Base-by-base conservation (phyloP, 2,888 invertebrate species). In the Melikaiella ostensackeni region DNA sequence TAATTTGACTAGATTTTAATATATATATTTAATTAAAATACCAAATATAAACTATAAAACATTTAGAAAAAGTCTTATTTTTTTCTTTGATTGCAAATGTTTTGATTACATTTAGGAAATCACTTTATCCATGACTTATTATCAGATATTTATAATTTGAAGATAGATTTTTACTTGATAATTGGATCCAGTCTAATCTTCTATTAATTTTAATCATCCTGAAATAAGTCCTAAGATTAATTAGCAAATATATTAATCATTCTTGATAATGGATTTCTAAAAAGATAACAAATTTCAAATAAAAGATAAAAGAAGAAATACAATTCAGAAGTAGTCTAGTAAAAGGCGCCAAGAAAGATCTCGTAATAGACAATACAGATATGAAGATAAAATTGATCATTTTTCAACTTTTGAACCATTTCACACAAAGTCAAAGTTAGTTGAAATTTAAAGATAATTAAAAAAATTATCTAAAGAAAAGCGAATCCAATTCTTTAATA, bases 241-340 rank as follows among this genome's bases (percentile, higher is more conserved):
- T 66, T 66, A 66, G 27, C 42, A 46, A 46, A 24, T 42, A 19
- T 27, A 46, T 33, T 46, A 50, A 33, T 70, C 30, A 50, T n/a
- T 6, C 30, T 38, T 24, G 38, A 64, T 38, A 24, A 35, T 24
- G 1, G 13, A 16, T 64, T 64, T 42, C 16, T 38, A 24, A 38
- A 38, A 64, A 30, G 27, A 30, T 70, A 24, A 8, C 57, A 13
- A n/a, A 70, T 70, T 50, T 70, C n/a, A 50, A 50, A 70, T 70
- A 46, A 24, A 27, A 50, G 66, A 66, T 66, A 66, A 66, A 66
- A 46, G 16, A 27, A 38, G 42, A 27, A n/a, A 50, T 9, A n/a
- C n/a, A 24, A 57, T 24, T 57, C 13, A 13, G 24, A 24, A 57
- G 21, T 11, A 55, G n/a, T 21, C 21, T 55, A 55, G 21, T 55